A percentile compares a stretch with the other conserved stretches of the same genome.
Evolutionary conservation across 2,888 invertebrate species (phyloP).

Genomic region (Nasonovia ribisnigri): DNA sequence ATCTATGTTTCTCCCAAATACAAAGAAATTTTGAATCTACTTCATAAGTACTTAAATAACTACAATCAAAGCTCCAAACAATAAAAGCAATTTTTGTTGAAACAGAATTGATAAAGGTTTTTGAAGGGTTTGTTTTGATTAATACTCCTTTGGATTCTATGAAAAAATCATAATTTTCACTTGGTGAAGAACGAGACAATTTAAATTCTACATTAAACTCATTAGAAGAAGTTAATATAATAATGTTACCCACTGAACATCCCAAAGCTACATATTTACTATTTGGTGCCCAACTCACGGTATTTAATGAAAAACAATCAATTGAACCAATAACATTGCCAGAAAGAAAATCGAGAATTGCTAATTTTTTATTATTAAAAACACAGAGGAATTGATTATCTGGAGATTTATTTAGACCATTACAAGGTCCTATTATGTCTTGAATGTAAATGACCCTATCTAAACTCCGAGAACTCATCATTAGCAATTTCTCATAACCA

Average conservation of each 20-base stretch:
- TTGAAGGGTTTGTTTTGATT: constrained; percentile 21
- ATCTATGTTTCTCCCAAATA: constrained; percentile 49
- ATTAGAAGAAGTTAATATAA: constrained; percentile 33
- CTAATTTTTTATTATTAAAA: constrained; percentile 45
- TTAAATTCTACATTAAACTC: constrained; percentile 40
- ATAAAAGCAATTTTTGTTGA: constrained; percentile 41
- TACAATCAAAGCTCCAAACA: constrained; percentile 48
- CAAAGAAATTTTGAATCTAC: constrained; percentile 38
- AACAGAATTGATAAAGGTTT: background rate
- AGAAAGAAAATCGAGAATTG: constrained; percentile 43
- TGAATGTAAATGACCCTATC: constrained; percentile 40
- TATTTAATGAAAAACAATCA: background rate
- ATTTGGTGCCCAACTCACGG: constrained; percentile 45
- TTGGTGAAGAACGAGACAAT: background rate
- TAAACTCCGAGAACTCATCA: constrained; percentile 9
- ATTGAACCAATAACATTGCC: constrained; percentile 35
- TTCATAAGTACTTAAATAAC: constrained; percentile 46
- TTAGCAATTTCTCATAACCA: constrained; percentile 59
- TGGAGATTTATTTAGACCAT: constrained; percentile 49
- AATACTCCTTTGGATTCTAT: constrained; percentile 22
- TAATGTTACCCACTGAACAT: constrained; percentile 34
- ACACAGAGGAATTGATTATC: constrained; percentile 36
- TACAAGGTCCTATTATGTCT: constrained; percentile 50
- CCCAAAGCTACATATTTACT: constrained; percentile 54
- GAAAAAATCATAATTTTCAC: constrained; percentile 45